phyloP scores from a whole-genome alignment of 2,113 vertebrate species.

The Nymphicus hollandicus region DNA sequence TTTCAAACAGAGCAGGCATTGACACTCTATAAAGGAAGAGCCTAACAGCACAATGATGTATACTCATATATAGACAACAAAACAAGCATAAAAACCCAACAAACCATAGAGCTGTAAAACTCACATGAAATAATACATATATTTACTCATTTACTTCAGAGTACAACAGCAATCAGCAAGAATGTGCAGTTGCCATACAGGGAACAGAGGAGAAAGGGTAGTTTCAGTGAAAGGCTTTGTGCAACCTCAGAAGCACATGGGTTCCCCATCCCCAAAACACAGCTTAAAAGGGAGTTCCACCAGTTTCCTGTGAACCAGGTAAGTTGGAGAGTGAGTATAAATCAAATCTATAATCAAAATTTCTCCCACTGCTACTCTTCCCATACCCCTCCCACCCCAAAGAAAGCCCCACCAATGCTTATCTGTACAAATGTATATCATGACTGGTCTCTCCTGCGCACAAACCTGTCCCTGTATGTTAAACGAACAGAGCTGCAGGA shows the following conservation, averaged over 20 bases:
- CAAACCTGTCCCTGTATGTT: background rate
- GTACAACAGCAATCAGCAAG: background rate
- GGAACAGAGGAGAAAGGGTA: background rate
- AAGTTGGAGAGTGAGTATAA: background rate
- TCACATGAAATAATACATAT: background rate
- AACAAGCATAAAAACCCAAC: background rate
- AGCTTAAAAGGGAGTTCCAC: background rate
- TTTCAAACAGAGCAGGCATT: background rate
- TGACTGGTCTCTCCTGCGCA: fast-evolving
- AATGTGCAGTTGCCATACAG: background rate
- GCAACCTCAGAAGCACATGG: background rate
- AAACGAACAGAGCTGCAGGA: background rate
- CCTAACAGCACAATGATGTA: background rate
- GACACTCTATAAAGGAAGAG: background rate
- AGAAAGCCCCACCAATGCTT: background rate
- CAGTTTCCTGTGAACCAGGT: background rate
- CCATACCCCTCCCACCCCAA: background rate
- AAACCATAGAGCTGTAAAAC: background rate
- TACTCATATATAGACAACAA: background rate
- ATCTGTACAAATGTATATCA: background rate
- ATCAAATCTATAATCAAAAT: background rate
- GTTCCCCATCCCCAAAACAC: background rate
- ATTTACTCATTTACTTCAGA: background rate
- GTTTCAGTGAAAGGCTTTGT: background rate
- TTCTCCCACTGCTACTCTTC: background rate